Percentiles rank a stretch among this genome's conserved stretches.
phyloP scores from a whole-genome alignment of 2,888 invertebrate genomes.

The Cerceris rybyensis region DNA sequence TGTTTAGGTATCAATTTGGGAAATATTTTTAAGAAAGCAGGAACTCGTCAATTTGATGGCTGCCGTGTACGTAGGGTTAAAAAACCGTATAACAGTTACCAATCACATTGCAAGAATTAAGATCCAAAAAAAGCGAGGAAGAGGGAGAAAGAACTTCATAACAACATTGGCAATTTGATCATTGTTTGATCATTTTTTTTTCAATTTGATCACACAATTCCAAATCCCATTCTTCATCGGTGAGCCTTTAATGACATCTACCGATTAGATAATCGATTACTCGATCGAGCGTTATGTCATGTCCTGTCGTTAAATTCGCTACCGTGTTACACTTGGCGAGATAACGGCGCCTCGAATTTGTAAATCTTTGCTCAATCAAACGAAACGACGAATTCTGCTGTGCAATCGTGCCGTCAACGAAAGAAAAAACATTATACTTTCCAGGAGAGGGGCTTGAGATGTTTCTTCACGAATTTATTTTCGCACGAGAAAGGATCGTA shows the following conservation, averaged over 20 bases:
- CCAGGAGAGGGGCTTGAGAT: neutral
- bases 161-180: no score
- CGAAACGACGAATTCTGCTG: conserved; percentile 34
- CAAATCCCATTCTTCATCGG: neutral
- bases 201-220: neutral
- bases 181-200: no score
- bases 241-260: conserved; percentile 16
- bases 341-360: conserved; percentile 50
- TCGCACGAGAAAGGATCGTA: neutral
- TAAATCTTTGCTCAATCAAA: conserved; percentile 45
- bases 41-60: no score
- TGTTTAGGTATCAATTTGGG: no score
- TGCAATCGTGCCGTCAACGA: neutral
- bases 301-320: conserved; percentile 33
- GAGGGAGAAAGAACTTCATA: no score
- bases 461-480: conserved; percentile 13
- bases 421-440: neutral
- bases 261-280: conserved; percentile 67
- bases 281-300: conserved; percentile 61
- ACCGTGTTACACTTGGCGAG: conserved; percentile 15
- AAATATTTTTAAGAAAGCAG: no score
- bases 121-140: no score
- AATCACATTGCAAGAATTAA: no score
- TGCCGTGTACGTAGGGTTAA: no score
- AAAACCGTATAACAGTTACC: no score